Evolutionary conservation across 2,888 invertebrate genomes (phyloP), one percentile per base, ranked within the genome.

Genomic region (Acanthococcus lagerstroemiae): DNA sequence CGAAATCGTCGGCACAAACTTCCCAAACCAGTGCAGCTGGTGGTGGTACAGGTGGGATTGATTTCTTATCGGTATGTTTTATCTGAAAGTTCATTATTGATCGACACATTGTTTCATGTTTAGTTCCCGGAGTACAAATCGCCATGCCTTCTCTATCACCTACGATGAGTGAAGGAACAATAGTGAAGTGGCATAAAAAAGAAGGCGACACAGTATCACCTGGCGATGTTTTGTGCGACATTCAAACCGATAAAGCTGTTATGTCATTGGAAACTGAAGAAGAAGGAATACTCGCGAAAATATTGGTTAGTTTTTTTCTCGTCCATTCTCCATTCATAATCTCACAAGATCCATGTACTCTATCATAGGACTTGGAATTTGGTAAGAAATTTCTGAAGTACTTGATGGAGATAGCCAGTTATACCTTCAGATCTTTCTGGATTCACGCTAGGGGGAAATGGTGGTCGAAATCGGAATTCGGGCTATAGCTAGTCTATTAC

Each of bases 181-280:
- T 82, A 37, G 77, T 82, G 0, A 80, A 80, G 70, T 82, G 82
- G 82, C 67, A 78, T 17, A 82, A 81, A 71, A 78, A 80, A 68
- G 82, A 81, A 77, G 83, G 83, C 69, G 81, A 80, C 44, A 65
- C 73, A 4, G 74, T 82, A 26, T 71, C 74, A 22, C 75, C 83
- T 21, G 84, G 84, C 9, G 84, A 84, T 74, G 78, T 82, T 4
- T 71, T 84, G 2, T 83, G 83, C 73, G 84, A 84, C 69, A 82
- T 84, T 72, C 82, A 84, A 73, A 84, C 84, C 1, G 84, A 84
- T 73, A 84, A 84, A 74, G 83, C 84, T 65, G 79, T 83, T 1
- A 78, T 84, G 70, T 76, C 80, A 3, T 77, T 83, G 72, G 83
- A 84, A 71, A 75, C 75, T 48, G 84, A 84, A 67, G 84, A 84